Base-by-base conservation (phyloP, 1,140 invertebrate species). In the Diploscapter pachys region DNA sequence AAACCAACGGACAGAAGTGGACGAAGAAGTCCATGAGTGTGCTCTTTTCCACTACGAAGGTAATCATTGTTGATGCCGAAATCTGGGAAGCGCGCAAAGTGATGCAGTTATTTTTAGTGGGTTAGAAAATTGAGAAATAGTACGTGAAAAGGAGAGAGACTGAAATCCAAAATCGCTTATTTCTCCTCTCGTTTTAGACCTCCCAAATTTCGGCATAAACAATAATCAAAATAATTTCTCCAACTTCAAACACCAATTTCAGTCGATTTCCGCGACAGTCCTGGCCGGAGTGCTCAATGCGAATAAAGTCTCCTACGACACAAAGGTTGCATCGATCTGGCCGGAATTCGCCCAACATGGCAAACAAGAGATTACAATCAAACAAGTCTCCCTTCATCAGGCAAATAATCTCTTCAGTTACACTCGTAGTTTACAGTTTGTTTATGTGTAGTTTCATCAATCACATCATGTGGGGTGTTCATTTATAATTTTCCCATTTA, bases 31-130 rank as follows among this genome's bases (percentile, higher is more conserved):
- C 77, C 4, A 75, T 69, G 6, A 67, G 61, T 11, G 72, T 78
- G 3, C 5, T 78, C 48, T 78, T 78, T 57, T 77, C 73, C 5
- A 77, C 73, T 3, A 75, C 77, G 9, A 78, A 78, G 61, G 77
- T 77, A 56, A n/a, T 2, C 8, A 31, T 5, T 13, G 5, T 8
- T 4, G 5, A 11, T n/a, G 6, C 11, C 13, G 49, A 54, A n/a
- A n/a, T 65, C 50, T 9, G 8, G 8, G 2, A 59, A 2, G 52
- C 62, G 6, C 2, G 48, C 13, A 57, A 69, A 56, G 31, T 31
- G 31, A 31, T 31, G 31, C 31, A 31, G 0, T 31, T 31, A 31
- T 31, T 31, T 31, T 31, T 31, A 31, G 31, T 31, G 31, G 31
- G 31, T 31, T 31, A 31, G 31, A 31, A 31, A 31, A 31, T 31